Conservation (phyloP, 2,797 vertebrate species). For the Cygnus olor region DNA sequence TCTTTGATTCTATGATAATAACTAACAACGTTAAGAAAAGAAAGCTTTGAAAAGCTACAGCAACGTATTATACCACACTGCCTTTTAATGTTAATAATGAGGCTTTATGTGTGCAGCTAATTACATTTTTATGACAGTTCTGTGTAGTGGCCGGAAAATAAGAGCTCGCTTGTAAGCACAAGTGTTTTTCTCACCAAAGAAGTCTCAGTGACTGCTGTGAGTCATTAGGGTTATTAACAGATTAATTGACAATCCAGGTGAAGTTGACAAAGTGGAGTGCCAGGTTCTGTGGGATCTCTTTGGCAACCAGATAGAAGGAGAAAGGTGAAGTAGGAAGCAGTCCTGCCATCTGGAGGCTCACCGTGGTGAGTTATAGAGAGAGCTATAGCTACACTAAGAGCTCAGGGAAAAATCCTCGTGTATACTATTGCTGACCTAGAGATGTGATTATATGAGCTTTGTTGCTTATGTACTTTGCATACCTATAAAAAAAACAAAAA, state of each 20-base stretch:
- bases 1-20: background rate
- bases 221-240: background rate
- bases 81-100: background rate
- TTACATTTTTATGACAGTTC: background rate
- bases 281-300: background rate
- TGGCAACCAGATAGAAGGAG: background rate
- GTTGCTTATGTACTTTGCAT: background rate
- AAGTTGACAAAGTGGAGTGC: background rate
- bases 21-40: background rate
- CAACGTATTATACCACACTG: background rate
- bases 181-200: background rate
- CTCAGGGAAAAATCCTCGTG: no score
- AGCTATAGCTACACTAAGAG: no score
- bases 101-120: background rate
- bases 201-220: background rate
- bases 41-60: background rate
- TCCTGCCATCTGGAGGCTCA: rapidly evolving
- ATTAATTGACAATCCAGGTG: background rate
- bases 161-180: background rate
- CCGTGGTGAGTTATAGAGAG: background rate
- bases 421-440: background rate
- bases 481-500: background rate
- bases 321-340: rapidly evolving
- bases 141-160: background rate
- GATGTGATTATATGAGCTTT: background rate